A percentile compares a stretch with the other conserved stretches of the same genome.
These are phyloP conservation scores for Microtus ochrogaster DNA, from an alignment of 2,113 vertebrate species.

Conservation along the genomic window DNA sequence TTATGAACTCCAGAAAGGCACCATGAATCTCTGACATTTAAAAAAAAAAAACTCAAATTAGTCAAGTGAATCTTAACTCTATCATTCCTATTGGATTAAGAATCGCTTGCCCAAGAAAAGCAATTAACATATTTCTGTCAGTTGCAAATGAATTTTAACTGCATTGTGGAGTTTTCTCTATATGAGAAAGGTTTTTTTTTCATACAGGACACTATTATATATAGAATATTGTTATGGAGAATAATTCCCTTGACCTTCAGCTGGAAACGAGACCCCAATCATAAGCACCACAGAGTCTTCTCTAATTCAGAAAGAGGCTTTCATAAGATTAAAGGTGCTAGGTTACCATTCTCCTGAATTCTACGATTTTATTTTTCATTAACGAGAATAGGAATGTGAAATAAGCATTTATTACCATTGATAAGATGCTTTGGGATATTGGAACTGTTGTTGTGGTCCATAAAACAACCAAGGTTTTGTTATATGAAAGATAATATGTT, in stretches of 20 bases:
- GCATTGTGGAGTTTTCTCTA: conserved; percentile 44
- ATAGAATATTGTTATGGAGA: conserved; percentile 5
- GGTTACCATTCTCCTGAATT: neutral
- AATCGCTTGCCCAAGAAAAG: conserved; percentile 76
- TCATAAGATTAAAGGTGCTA: conserved; percentile 11
- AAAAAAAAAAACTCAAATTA: conserved; percentile 60
- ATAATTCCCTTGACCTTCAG: neutral
- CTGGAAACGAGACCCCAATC: neutral
- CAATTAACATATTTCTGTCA: conserved; percentile 76
- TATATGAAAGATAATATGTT: conserved; percentile 15
- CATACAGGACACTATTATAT: conserved; percentile 26
- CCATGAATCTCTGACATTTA: conserved; percentile 66
- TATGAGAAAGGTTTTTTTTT: neutral
- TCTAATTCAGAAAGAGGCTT: conserved; percentile 49
- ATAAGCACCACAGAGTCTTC: conserved; percentile 49
- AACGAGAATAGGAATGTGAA: neutral
- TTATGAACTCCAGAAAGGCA: conserved; percentile 64
- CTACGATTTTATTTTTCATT: neutral
- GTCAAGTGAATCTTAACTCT: conserved; percentile 73
- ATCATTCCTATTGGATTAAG: conserved; percentile 74
- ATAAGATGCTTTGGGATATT: neutral
- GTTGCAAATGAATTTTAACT: conserved; percentile 73
- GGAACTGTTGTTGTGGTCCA: neutral
- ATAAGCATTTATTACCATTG: conserved; percentile 22
- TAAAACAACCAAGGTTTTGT: neutral